These are phyloP conservation scores for Mirza zaza DNA, from an alignment of 2,113 vertebrate species.

Conservation along the genomic window DNA sequence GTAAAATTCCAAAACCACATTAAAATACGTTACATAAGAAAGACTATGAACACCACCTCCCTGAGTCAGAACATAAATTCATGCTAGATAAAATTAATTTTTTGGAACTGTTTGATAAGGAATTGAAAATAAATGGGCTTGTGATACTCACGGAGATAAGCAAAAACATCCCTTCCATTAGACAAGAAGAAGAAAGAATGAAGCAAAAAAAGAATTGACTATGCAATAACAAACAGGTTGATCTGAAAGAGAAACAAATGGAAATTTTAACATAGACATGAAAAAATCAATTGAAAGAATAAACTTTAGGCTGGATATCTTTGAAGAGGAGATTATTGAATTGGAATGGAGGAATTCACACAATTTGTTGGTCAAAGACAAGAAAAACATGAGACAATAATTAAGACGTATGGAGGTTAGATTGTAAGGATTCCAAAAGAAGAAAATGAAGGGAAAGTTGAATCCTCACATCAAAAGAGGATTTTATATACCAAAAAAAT, in stretches of 20 bases:
- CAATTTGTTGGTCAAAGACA: not conserved
- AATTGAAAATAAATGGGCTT: slow-evolving; percentile 1
- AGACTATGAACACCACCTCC: not conserved
- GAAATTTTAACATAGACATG: not conserved
- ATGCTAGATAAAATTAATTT: not conserved
- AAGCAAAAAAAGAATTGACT: not conserved
- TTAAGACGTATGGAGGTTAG: not conserved
- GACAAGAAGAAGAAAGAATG: not conserved
- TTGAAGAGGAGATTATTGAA: not conserved
- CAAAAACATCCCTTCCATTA: not conserved
- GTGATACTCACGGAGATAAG: not conserved
- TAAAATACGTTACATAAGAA: not conserved
- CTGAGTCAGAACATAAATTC: not conserved
- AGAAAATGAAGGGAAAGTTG: not conserved
- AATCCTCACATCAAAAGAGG: not conserved
- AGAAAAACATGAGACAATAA: not conserved
- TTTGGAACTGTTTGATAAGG: not conserved
- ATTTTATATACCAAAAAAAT: not conserved
- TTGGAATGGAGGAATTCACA: not conserved
- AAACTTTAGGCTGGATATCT: not conserved
- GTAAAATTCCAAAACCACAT: not conserved
- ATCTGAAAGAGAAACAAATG: not conserved
- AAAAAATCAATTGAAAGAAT: not conserved
- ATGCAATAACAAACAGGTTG: not conserved
- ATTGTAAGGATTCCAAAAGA: not conserved